Conservation (phyloP, 2,113 vertebrate species). For the Rhombomys opimus region DNA sequence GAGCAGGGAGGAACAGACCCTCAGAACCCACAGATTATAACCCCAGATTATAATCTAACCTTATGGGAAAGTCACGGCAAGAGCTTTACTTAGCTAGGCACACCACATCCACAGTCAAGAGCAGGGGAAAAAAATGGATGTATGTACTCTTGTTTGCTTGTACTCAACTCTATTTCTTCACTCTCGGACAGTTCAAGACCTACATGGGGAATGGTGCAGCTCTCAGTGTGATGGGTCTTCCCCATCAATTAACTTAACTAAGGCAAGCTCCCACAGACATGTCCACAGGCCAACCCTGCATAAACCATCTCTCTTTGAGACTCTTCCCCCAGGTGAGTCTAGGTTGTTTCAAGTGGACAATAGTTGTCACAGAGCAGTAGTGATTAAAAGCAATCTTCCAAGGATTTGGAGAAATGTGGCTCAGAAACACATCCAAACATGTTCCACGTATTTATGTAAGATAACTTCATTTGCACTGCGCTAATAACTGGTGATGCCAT, state of each 20-base stretch:
- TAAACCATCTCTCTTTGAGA: not conserved
- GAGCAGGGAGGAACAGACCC: not conserved
- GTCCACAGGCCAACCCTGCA: not conserved
- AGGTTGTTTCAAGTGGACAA: not conserved
- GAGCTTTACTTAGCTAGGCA: not conserved
- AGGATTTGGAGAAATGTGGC: not conserved
- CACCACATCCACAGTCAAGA: not conserved
- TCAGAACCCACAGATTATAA: not conserved
- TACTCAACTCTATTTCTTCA: not conserved
- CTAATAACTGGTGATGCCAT: not conserved
- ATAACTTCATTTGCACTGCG: not conserved
- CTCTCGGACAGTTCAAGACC: not conserved
- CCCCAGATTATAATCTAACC: not conserved
- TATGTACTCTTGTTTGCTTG: not conserved
- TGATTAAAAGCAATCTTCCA: not conserved
- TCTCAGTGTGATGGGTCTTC: no score
- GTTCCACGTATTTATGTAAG: not conserved
- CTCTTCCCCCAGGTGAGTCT: not conserved
- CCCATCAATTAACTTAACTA: not conserved
- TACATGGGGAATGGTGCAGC: not conserved
- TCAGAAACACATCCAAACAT: not conserved
- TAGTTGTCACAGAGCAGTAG: not conserved
- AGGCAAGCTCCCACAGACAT: not conserved
- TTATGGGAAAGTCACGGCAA: not conserved
- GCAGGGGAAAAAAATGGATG: not conserved